These are phyloP conservation scores for Umimayanthus chanpuru DNA, from an alignment of 92 coral and sea anemone genomes.

Conservation along the genomic window DNA sequence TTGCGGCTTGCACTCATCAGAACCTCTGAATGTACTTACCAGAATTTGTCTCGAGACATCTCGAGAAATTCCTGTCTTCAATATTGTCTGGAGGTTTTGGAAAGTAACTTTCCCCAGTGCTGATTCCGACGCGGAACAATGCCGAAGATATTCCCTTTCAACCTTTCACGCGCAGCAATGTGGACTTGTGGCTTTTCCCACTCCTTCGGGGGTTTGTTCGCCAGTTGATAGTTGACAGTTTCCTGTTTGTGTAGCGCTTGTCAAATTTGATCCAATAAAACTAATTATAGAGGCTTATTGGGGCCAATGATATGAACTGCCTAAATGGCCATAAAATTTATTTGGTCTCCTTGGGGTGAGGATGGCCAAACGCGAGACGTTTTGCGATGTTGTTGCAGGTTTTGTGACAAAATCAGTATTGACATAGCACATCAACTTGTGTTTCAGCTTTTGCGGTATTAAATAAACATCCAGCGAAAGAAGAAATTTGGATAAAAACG, in stretches of 20 bases:
- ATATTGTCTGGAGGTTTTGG: neutral
- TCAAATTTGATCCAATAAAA: slow-evolving; percentile 36
- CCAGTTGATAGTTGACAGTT: slow-evolving; percentile 17
- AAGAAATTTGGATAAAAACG: neutral
- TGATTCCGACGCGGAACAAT: slow-evolving; percentile 25
- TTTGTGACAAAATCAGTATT: slow-evolving; percentile 2
- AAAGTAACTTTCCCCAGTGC: neutral
- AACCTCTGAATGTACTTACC: slow-evolving; percentile 18
- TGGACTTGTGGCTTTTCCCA: neutral
- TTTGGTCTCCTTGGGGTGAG: neutral
- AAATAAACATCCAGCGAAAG: neutral
- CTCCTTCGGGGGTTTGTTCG: slow-evolving; percentile 13
- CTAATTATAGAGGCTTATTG: neutral
- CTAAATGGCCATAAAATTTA: neutral
- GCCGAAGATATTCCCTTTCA: slow-evolving; percentile 34
- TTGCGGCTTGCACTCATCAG: slow-evolving; percentile 1
- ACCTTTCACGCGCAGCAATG: slow-evolving; percentile 9
- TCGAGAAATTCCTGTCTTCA: neutral
- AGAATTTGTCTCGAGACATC: slow-evolving; percentile 35
- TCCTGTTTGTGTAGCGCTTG: slow-evolving; percentile 27
- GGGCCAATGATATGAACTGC: slow-evolving; percentile 8
- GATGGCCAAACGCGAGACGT: neutral
- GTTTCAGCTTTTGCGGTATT: slow-evolving; percentile 31
- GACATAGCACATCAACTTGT: slow-evolving; percentile 1
- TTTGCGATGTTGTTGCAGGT: neutral